phyloP scores from a whole-genome alignment of 2,797 vertebrate species.

The Sebastes vulpes region DNA sequence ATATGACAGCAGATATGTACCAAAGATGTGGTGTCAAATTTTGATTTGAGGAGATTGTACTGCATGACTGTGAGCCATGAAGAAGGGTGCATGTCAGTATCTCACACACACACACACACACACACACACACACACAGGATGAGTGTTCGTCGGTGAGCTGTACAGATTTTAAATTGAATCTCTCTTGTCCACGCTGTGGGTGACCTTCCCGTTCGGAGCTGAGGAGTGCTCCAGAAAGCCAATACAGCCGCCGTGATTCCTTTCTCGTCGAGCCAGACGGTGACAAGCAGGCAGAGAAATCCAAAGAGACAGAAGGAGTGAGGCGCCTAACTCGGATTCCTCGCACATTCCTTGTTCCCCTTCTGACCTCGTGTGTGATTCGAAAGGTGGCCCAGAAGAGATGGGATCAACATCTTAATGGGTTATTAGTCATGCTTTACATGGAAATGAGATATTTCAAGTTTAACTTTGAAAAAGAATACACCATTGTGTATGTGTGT shows the following conservation, averaged over 20 bases:
- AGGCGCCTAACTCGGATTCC: background rate
- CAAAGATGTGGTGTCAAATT: conserved; percentile 7
- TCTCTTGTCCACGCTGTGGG: conserved; percentile 55
- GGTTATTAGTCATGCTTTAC: background rate
- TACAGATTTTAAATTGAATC: conserved; percentile 74
- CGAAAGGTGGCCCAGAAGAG: background rate
- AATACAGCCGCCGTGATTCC: conserved; percentile 64
- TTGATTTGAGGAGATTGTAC: conserved; percentile 1
- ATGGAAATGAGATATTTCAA: background rate
- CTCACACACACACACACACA: background rate
- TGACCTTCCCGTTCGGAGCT: conserved; percentile 72
- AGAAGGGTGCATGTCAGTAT: conserved; percentile 5
- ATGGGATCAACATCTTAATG: background rate
- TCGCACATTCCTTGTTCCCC: background rate
- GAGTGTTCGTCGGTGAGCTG: conserved; percentile 38
- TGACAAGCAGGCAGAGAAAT: conserved; percentile 37
- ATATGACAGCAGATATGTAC: background rate
- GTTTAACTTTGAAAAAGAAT: background rate
- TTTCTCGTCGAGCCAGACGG: conserved; percentile 47
- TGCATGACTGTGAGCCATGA: no score
- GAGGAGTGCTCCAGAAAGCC: conserved; percentile 65
- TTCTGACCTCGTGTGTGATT: conserved; percentile 13
- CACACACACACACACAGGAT: background rate
- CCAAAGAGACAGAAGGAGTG: conserved; percentile 12
- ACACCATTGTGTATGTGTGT: background rate